These are phyloP conservation scores for Coenonympha glycerion DNA, from an alignment of 2,888 invertebrate genomes.

Conservation along the genomic window DNA sequence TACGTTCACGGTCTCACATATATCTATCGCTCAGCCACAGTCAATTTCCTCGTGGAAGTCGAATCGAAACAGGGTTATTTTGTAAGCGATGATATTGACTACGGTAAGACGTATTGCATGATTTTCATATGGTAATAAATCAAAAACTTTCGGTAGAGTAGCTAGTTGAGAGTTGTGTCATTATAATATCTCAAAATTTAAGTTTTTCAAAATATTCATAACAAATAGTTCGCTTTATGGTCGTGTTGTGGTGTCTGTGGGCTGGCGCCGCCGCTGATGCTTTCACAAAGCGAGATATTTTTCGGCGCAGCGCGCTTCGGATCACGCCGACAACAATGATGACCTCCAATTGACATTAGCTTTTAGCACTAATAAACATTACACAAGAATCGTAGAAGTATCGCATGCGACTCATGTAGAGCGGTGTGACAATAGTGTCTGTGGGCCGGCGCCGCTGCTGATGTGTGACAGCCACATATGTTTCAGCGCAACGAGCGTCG, in stretches of 20 bases:
- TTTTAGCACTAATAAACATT: no score
- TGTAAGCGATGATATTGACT: slow-evolving; percentile 4
- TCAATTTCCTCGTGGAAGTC: slow-evolving; percentile 40
- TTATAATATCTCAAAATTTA: no score
- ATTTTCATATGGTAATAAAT: background rate
- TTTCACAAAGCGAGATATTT: slow-evolving; percentile 49
- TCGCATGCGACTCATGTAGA: slow-evolving; percentile 23
- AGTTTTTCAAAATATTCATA: no score
- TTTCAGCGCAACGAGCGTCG: slow-evolving; percentile 35
- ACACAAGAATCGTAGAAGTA: no score
- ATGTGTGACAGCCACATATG: slow-evolving; percentile 49
- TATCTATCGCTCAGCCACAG: slow-evolving; percentile 30
- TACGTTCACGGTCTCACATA: slow-evolving; percentile 27
- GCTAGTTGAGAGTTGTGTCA: no score
- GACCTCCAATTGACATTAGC: no score
- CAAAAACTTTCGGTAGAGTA: no score
- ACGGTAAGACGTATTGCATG: background rate
- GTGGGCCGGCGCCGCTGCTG: slow-evolving; percentile 35
- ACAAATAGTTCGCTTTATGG: no score
- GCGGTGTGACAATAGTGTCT: slow-evolving; percentile 17
- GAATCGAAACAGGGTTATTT: slow-evolving; percentile 25
- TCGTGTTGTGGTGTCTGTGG: slow-evolving; percentile 21
- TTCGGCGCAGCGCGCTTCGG: slow-evolving; percentile 34
- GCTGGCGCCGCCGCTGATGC: slow-evolving; percentile 39
- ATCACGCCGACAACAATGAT: no score